Evolutionary conservation across 2,888 invertebrate genomes (phyloP).

Genomic region (Eueremaeus valkanovi): DNA sequence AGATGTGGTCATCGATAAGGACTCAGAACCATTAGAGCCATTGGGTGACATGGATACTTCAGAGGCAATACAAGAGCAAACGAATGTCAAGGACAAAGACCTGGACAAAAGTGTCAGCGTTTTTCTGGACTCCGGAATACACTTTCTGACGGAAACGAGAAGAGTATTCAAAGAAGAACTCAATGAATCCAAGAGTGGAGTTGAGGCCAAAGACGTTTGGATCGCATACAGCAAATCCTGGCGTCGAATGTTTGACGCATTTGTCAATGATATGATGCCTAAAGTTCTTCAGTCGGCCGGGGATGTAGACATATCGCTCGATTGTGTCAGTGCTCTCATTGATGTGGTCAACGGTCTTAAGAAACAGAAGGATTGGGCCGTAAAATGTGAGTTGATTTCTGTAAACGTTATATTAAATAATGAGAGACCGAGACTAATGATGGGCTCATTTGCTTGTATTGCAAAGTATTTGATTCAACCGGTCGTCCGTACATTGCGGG

Average conservation of each 20-base stretch:
- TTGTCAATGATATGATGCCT: background rate
- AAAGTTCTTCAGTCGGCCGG: background rate
- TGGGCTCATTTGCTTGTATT: background rate
- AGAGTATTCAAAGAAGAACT: background rate
- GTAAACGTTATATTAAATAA: too few relatives aligned
- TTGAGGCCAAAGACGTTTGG: constrained; percentile 29
- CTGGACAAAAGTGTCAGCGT: background rate
- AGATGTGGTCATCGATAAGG: constrained; percentile 40
- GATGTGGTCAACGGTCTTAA: background rate
- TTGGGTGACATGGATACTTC: constrained; percentile 40
- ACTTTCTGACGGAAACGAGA: background rate
- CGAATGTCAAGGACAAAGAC: background rate
- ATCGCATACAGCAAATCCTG: background rate
- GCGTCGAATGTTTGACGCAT: background rate
- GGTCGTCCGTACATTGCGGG: background rate
- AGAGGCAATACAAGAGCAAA: background rate
- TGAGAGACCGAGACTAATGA: too few relatives aligned
- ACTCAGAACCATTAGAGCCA: constrained; percentile 44
- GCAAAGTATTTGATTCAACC: constrained; percentile 1
- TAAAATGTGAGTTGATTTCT: background rate
- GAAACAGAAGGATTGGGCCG: background rate
- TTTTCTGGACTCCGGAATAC: background rate
- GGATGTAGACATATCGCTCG: background rate
- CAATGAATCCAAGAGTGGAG: background rate
- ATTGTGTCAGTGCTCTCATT: background rate